These are phyloP conservation scores for Penaeus japonicus DNA, from an alignment of 1,140 invertebrate species.

Conservation along the genomic window DNA sequence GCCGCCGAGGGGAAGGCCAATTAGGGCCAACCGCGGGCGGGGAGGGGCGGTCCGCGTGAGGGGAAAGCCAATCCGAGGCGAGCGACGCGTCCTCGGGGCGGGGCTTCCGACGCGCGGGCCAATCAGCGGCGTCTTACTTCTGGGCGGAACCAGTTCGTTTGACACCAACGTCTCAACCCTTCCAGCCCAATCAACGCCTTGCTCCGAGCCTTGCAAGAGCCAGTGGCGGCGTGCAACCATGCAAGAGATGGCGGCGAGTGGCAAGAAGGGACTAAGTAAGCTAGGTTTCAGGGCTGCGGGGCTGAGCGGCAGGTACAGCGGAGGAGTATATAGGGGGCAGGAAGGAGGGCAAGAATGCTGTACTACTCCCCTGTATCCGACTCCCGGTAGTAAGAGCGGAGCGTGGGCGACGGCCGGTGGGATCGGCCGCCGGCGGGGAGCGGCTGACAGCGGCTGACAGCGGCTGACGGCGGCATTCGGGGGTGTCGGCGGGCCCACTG, in stretches of 20 bases:
- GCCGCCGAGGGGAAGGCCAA: constrained; percentile 45
- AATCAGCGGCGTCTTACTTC: constrained; percentile 12
- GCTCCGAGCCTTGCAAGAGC: constrained; percentile 28
- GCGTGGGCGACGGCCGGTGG: too few species aligned
- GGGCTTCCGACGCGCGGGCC: background rate
- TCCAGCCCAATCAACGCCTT: constrained; percentile 46
- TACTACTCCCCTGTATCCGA: too few species aligned
- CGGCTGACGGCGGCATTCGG: background rate
- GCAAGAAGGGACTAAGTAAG: too few species aligned
- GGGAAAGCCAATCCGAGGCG: constrained; percentile 31
- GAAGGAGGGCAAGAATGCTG: too few species aligned
- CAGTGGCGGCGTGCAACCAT: constrained; percentile 42
- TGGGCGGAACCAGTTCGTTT: constrained; percentile 30
- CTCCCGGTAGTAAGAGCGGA: too few species aligned
- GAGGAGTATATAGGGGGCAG: too few species aligned
- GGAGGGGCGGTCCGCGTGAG: constrained; percentile 26
- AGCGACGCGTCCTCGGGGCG: background rate
- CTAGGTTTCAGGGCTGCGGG: too few species aligned
- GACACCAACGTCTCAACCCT: constrained; percentile 44
- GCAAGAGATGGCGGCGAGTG: constrained; percentile 39
- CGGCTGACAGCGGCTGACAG: too few species aligned
- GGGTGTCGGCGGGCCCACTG: background rate
- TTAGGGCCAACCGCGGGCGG: constrained; percentile 1
- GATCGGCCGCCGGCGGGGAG: too few species aligned
- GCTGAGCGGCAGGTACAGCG: too few species aligned